phyloP scores from a whole-genome alignment of 2,888 invertebrate species.

The Peribatodes rhomboidaria region DNA sequence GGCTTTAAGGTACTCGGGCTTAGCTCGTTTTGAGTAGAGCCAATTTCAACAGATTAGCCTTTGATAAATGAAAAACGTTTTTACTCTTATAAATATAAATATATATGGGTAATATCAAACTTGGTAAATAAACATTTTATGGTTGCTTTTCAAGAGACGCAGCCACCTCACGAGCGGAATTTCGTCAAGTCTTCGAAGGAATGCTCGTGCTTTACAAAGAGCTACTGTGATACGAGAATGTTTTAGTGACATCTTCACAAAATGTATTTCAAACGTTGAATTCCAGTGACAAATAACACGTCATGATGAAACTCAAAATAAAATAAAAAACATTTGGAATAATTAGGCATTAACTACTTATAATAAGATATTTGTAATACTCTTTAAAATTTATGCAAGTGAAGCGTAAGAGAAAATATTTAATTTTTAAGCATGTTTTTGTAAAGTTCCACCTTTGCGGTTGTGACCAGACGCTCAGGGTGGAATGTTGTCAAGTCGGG shows the following conservation, averaged over 20 bases:
- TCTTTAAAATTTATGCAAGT: background rate
- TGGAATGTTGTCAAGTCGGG: slow-evolving; percentile 60
- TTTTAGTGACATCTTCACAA: slow-evolving; percentile 75
- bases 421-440: slow-evolving; percentile 6
- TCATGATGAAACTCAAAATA: background rate
- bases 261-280: slow-evolving; percentile 63
- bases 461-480: slow-evolving; percentile 34
- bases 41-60: background rate
- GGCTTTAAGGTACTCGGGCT: background rate
- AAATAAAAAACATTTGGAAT: no score
- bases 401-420: background rate
- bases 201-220: slow-evolving; percentile 74
- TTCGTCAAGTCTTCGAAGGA: slow-evolving; percentile 50
- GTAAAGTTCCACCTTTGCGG: slow-evolving; percentile 38
- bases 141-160: slow-evolving; percentile 16
- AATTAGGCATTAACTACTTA: background rate
- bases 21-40: background rate
- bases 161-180: slow-evolving; percentile 23
- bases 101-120: slow-evolving; percentile 10
- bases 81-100: background rate
- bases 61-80: background rate
- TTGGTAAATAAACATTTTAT: slow-evolving; percentile 17
- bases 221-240: slow-evolving; percentile 60
- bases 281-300: background rate
- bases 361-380: no score